Base-by-base conservation (phyloP, 2,113 vertebrate genomes). In the Bucco capensis region DNA sequence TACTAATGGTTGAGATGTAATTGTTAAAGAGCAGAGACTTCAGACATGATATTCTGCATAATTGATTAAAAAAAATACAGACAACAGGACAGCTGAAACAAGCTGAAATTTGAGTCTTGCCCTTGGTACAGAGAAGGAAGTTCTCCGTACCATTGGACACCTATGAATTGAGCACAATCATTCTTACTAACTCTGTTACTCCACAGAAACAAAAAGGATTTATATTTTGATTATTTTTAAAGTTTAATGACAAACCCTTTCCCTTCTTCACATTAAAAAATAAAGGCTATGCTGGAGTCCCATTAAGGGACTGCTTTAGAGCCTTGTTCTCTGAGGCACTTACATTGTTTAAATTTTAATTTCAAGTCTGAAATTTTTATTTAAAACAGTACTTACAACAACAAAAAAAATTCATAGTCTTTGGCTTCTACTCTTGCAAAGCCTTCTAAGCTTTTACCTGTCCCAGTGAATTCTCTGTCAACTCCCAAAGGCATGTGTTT, bases 341-440 rank as follows among this genome's bases (percentile, higher is more conserved):
- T 96, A 97, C 15, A 22, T 96, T 96, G 94, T 97, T 98, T 97
- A 98, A 97, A 97, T 97, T 97, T 97, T 97, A 97, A 97, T 98
- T 97, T 96, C 75, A 14, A 73, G 95, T 94, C 96, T 97, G 93
- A 97, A 97, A 96, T 86, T 97, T 97, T 97, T 96, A 97, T 97
- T 95, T 96, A 96, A 97, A 97, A 96, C 90, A 96, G 89, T 94
- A 86, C 95, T 96, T 96, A 96, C 56, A 96, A 96, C 80, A 96
- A 97, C 70, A 90, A 86, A 92, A 90, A 91, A 78, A 94, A 90
- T 58, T 64, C 50, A 44, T 76, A 90, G 73, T 92, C 77, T 95
- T 50, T 92, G 33, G 31, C 49, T 37, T 73, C 73, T 30, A 77
- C 64, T 78, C 53, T 77, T 85, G 69, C 50, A 94, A 89, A 91